phyloP scores from a whole-genome alignment of 2,888 invertebrate species.

The Taenaris catops region DNA sequence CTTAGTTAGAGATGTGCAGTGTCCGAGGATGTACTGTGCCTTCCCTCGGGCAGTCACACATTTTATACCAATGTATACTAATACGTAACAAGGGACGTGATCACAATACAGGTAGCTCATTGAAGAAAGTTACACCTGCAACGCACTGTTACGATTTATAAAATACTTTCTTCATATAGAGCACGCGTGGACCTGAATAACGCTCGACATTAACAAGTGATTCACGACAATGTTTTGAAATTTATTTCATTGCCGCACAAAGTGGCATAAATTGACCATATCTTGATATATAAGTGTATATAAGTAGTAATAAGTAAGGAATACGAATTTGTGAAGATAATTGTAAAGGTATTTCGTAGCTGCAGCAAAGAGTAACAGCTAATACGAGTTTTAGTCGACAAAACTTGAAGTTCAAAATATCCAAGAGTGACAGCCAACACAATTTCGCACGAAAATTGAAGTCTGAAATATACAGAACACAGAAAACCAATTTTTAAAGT shows the following conservation, averaged over 20 bases:
- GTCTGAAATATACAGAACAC: no score
- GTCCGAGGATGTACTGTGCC: constrained; percentile 61
- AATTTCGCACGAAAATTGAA: no score
- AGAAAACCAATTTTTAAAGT: no score
- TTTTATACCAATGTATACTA: constrained; percentile 55
- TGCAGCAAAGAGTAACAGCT: no score
- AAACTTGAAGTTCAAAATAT: no score
- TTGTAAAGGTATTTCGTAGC: no score
- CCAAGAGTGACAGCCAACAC: no score
- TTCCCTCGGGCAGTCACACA: constrained; percentile 37
- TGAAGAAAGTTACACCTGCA: constrained; percentile 72
- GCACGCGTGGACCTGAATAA: constrained; percentile 19
- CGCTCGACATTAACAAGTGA: constrained; percentile 9
- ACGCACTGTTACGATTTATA: constrained; percentile 38
- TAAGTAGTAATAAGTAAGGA: no score
- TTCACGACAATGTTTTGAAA: constrained; percentile 9
- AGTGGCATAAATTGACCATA: no score
- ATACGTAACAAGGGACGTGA: constrained; percentile 69
- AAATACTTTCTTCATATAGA: constrained; percentile 31
- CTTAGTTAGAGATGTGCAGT: constrained; percentile 55
- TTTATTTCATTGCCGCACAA: not conserved
- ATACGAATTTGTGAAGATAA: no score
- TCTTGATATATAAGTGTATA: no score
- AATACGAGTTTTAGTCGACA: no score
- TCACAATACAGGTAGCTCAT: constrained; percentile 59